A percentile compares a stretch with the other conserved stretches of the same genome.
These are phyloP conservation scores for Phataginus tricuspis DNA, from an alignment of 2,797 vertebrate genomes.

Conservation along the genomic window DNA sequence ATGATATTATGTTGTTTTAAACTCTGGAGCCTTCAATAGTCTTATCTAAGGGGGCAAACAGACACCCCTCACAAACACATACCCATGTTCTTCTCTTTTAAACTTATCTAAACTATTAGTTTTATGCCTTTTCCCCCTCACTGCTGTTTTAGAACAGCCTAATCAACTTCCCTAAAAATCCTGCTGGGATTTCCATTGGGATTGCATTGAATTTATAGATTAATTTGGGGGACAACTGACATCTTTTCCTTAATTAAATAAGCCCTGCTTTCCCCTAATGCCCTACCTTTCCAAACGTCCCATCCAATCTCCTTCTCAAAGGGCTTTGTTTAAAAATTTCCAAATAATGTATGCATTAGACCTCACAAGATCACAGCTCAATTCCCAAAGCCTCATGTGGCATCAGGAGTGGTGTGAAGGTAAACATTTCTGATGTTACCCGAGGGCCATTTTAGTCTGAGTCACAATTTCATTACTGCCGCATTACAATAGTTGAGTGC, in stretches of 20 bases:
- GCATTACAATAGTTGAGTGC: neutral
- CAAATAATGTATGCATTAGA: neutral
- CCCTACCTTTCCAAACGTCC: neutral
- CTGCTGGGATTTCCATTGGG: neutral
- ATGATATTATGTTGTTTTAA: neutral
- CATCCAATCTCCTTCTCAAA: neutral
- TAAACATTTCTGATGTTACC: neutral
- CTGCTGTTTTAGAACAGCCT: neutral
- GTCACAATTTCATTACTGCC: neutral
- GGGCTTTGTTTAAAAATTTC: neutral
- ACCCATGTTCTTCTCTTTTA: neutral
- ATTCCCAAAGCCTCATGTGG: neutral
- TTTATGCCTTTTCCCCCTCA: neutral
- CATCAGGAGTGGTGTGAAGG: neutral
- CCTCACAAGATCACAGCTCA: neutral
- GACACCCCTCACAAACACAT: neutral
- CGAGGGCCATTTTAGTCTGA: neutral
- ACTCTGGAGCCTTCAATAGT: neutral
- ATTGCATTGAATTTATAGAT: conserved; percentile 3
- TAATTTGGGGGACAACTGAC: neutral
- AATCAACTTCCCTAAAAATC: neutral
- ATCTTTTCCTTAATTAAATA: conserved; percentile 11
- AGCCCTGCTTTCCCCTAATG: neutral
- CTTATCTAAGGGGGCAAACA: neutral
- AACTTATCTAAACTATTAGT: neutral